Conservation (phyloP, 1,140 invertebrate genomes). For the Trinorchestia longiramus region DNA sequence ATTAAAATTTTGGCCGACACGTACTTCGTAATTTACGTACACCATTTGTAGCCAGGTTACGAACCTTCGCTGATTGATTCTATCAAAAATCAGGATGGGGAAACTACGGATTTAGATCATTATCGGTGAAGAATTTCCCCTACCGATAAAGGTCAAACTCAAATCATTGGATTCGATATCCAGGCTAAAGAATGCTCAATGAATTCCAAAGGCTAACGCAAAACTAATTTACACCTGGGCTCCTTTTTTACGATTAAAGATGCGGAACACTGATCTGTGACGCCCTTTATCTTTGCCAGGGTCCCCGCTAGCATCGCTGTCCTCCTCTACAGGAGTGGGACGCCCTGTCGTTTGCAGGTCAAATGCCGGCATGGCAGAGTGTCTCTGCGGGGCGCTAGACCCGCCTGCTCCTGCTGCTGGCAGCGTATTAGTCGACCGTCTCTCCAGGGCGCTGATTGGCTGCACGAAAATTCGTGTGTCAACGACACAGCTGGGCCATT, state of each 20-base stretch:
- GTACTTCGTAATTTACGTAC: background rate
- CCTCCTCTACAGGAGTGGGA: background rate
- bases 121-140: background rate
- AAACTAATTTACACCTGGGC: slow-evolving; percentile 3
- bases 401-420: background rate
- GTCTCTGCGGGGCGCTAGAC: background rate
- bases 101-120: background rate
- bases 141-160: background rate
- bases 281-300: slow-evolving; percentile 22
- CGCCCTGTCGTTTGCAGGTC: background rate
- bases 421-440: background rate
- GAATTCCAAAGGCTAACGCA: background rate
- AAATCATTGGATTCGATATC: too few relatives aligned
- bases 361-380: slow-evolving; percentile 10
- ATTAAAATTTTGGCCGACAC: background rate
- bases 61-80: background rate
- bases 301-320: slow-evolving; percentile 30
- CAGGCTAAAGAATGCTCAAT: background rate
- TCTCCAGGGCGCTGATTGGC: slow-evolving; percentile 32
- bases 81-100: background rate
- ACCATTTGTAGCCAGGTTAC: background rate
- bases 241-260: slow-evolving; percentile 44
- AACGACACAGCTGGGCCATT: background rate
- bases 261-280: background rate
- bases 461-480: background rate